A percentile compares a stretch with the other conserved stretches of the same genome.
Evolutionary conservation across 2,888 invertebrate genomes (phyloP).

Genomic region (Anthrax anthrax): DNA sequence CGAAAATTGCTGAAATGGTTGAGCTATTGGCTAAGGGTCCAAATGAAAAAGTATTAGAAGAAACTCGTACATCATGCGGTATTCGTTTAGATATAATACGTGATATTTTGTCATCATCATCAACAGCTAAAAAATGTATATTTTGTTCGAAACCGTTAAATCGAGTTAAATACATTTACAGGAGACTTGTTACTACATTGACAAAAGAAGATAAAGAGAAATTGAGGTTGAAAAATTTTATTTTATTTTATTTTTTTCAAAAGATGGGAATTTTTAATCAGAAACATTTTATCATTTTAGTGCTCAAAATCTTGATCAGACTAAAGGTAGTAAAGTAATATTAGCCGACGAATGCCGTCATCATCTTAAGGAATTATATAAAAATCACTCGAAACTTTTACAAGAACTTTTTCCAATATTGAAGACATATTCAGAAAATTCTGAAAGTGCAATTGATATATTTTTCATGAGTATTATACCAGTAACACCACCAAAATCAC

Average conservation of each 20-base stretch:
- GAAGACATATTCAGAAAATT: constrained; percentile 27
- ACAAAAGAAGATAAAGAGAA: constrained; percentile 23
- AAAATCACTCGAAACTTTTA: constrained; percentile 54
- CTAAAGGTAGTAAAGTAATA: constrained; percentile 31
- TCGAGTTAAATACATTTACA: constrained; percentile 23
- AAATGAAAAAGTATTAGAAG: constrained; percentile 7
- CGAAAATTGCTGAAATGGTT: constrained; percentile 37
- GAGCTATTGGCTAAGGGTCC: constrained; percentile 24
- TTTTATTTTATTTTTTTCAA: no score
- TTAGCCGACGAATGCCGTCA: constrained; percentile 51
- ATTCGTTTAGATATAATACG: constrained; percentile 25
- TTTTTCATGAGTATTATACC: constrained; percentile 76
- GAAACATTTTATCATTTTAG: not conserved
- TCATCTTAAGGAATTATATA: constrained; percentile 57
- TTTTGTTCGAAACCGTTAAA: constrained; percentile 24
- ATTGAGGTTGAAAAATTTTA: constrained; percentile 10
- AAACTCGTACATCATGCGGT: constrained; percentile 27
- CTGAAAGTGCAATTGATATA: constrained; percentile 55
- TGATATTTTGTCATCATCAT: constrained; percentile 20
- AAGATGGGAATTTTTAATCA: no score
- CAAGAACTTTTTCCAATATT: constrained; percentile 57
- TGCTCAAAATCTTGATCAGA: not conserved
- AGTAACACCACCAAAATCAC: constrained; percentile 72
- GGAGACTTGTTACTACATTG: constrained; percentile 24
- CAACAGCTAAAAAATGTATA: constrained; percentile 21